Evolutionary conservation across 2,113 vertebrate genomes (phyloP).

Genomic region (Thamnaconus septentrionalis): DNA sequence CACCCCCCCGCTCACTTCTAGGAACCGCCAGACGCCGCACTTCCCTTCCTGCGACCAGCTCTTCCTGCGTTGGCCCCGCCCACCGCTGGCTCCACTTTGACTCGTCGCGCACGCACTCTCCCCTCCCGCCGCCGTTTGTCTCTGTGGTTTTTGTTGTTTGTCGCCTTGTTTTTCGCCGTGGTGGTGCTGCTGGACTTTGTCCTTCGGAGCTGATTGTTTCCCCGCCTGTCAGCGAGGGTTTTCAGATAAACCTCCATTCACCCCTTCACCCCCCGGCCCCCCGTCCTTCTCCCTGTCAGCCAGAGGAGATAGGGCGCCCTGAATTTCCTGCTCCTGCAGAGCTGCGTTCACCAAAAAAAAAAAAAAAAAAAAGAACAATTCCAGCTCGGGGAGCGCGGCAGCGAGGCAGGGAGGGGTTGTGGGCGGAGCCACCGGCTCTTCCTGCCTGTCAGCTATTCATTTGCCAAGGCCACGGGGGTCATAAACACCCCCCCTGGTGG

Average conservation of each 20-base stretch:
- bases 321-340: constrained; percentile 48
- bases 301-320: constrained; percentile 21
- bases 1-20: constrained; percentile 4
- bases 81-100: constrained; percentile 4
- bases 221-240: background rate
- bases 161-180: background rate
- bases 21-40: constrained; percentile 17
- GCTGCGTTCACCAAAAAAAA: constrained; percentile 1
- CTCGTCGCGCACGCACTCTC: background rate
- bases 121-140: background rate
- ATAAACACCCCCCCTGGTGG: constrained; percentile 36
- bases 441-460: constrained; percentile 34
- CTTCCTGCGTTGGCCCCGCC: constrained; percentile 8
- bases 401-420: constrained; percentile 2
- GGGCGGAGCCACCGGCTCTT: constrained; percentile 28
- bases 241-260: background rate
- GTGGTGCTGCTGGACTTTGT: constrained; percentile 12
- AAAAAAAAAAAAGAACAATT: constrained; percentile 54
- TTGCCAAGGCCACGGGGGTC: constrained; percentile 24
- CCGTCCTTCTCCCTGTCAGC: background rate
- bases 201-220: no score
- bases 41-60: background rate
- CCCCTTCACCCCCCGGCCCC: constrained; percentile 9
- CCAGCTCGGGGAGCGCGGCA: constrained; percentile 33
- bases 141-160: constrained; percentile 8